phyloP scores from a whole-genome alignment of 1,140 invertebrate species.

The Reticulitermes speratus region DNA sequence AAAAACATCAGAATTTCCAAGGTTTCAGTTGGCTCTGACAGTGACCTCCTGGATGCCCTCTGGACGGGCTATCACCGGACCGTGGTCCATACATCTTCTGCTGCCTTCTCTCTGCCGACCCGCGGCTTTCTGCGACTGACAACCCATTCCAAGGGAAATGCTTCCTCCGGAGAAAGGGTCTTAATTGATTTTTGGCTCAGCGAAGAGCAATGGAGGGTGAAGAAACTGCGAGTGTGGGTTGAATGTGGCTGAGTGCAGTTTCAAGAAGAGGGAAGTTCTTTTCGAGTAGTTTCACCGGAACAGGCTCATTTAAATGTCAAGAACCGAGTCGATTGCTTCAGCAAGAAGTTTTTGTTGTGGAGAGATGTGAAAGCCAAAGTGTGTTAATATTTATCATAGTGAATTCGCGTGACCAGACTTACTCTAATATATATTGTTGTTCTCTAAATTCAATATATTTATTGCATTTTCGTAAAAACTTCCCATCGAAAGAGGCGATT shows the following conservation, averaged over 20 bases:
- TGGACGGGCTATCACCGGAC: neutral
- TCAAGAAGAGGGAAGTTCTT: neutral
- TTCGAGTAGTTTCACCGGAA: neutral
- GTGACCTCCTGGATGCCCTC: neutral
- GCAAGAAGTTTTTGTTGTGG: neutral
- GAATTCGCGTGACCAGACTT: too few species aligned
- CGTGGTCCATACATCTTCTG: conserved; percentile 5
- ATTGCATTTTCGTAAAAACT: too few species aligned
- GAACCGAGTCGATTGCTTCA: neutral
- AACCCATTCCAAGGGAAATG: conserved; percentile 11
- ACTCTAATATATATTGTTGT: too few species aligned
- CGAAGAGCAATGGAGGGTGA: conserved; percentile 5
- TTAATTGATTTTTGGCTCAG: conserved; percentile 19
- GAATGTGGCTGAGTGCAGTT: neutral
- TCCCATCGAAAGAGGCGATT: too few species aligned
- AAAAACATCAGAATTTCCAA: neutral
- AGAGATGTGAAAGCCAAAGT: neutral
- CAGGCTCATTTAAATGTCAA: neutral
- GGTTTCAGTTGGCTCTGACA: neutral
- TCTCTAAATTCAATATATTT: too few species aligned
- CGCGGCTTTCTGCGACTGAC: neutral
- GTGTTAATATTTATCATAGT: too few species aligned
- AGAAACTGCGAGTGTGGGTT: neutral
- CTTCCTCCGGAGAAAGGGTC: neutral
- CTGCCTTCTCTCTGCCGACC: neutral